phyloP scores from a whole-genome alignment of 2,888 invertebrate genomes.

The Helleia helle region DNA sequence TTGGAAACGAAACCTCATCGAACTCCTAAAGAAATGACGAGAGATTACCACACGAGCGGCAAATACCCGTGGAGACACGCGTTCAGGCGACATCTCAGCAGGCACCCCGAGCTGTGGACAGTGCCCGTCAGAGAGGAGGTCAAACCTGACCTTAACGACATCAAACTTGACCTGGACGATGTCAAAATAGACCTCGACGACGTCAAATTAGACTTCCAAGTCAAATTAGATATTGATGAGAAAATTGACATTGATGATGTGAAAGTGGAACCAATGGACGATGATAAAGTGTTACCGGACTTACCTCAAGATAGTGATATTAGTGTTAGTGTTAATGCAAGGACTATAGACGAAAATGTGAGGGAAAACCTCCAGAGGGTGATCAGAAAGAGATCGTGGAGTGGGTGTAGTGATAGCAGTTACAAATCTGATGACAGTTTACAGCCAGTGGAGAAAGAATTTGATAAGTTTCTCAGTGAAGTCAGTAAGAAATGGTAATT shows the following conservation, averaged over 20 bases:
- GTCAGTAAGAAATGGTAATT: slow-evolving; percentile 65
- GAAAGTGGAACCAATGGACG: slow-evolving; percentile 22
- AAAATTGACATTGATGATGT: slow-evolving; percentile 19
- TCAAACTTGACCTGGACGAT: slow-evolving; percentile 17
- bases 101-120: slow-evolving; percentile 46
- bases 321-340: slow-evolving; percentile 35
- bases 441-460: slow-evolving; percentile 57
- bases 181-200: slow-evolving; percentile 18
- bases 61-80: slow-evolving; percentile 57
- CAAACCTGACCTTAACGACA: slow-evolving; percentile 17
- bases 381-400: slow-evolving; percentile 45
- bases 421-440: slow-evolving; percentile 57
- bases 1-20: slow-evolving; percentile 52
- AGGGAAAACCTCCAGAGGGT: slow-evolving; percentile 27
- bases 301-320: slow-evolving; percentile 14
- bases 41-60: slow-evolving; percentile 57
- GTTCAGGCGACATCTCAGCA: slow-evolving; percentile 47
- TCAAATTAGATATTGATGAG: slow-evolving; percentile 14
- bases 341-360: slow-evolving; percentile 44
- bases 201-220: slow-evolving; percentile 20
- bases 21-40: slow-evolving; percentile 48
- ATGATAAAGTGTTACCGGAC: slow-evolving; percentile 26
- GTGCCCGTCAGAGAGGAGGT: slow-evolving; percentile 19
- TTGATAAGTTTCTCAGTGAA: slow-evolving; percentile 56
- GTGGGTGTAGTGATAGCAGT: slow-evolving; percentile 48